Evolutionary conservation across 2,888 invertebrate genomes (phyloP), one percentile per base, ranked within the genome.

Genomic region (Petrolisthes cinctipes): DNA sequence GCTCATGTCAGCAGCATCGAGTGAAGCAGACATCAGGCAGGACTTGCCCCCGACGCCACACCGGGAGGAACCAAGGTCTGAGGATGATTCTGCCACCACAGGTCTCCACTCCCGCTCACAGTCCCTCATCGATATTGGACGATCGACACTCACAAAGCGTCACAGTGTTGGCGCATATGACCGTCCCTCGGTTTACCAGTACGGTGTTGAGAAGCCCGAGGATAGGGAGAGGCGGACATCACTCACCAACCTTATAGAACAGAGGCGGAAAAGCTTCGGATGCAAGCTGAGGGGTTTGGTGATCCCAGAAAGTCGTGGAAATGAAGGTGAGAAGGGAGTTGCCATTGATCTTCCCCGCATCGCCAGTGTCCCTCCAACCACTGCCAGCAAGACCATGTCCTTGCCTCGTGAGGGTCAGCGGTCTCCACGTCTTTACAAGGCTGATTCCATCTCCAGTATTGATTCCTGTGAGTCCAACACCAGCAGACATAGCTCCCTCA

Each of bases 271-370:
- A 66, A 85, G 87, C 11, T 57, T 88, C 7, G 82, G 85, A 5
- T 96, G 97, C 4, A 97, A 97, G 93, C 93, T 97, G 89, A 95
- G 97, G 92, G 97, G 97, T n/a, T 93, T 97, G 91, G 96, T 97
- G 61, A 97, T 97, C 92, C 97, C 97, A 5, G 97, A 97, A 92
- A 94, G 86, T 17, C 87, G 94, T 89, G 93, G 94, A 53, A 93
- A 94, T 91, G 92, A 93, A 4, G 90, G 93, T 89, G 91, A 93
- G 6, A 85, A 89, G 23, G 95, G 95, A 37, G 94, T 95, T 68
- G 94, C 95, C 83, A 94, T 96, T 81, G 96, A 96, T 93, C 93
- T 97, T 92, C 97, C 97, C 0, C 96, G 96, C 94, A 97, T 97
- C 85, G 96, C 96, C 93, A 96, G 96, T 91, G 94, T 95, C 91